Percentiles rank a stretch among this genome's conserved stretches.
Evolutionary conservation across 2,888 invertebrate genomes (phyloP).

Genomic region (Trachelus troglodyta): DNA sequence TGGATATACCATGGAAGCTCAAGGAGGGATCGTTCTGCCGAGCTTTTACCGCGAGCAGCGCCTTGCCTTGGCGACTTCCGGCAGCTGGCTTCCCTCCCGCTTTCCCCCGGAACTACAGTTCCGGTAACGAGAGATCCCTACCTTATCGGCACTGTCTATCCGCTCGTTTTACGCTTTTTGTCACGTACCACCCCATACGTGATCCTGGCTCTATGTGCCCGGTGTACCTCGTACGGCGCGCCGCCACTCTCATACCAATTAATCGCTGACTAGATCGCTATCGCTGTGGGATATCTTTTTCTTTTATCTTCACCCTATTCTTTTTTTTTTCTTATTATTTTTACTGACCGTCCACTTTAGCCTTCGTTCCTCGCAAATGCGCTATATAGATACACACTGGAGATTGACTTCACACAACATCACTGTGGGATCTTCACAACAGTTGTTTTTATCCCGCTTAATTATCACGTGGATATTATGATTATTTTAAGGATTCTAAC

Average conservation of each 20-base stretch:
- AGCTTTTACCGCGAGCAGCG: constrained; percentile 51
- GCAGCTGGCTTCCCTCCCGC: constrained; percentile 50
- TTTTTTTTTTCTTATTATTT: background rate
- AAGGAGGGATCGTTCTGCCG: constrained; percentile 39
- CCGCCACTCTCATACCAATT: constrained; percentile 62
- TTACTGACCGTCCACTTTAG: background rate
- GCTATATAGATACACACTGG: background rate
- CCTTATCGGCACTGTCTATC: constrained; percentile 55
- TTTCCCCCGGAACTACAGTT: constrained; percentile 52
- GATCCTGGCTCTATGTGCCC: constrained; percentile 30
- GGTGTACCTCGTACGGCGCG: constrained; percentile 33
- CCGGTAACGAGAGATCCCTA: constrained; percentile 46
- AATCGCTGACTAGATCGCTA: constrained; percentile 58
- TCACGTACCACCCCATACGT: constrained; percentile 48
- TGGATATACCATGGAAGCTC: constrained; percentile 20
- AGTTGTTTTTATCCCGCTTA: background rate
- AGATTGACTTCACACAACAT: background rate
- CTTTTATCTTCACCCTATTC: background rate
- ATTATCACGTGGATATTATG: background rate
- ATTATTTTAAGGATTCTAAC: background rate
- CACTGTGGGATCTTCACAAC: background rate
- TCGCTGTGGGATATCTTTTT: constrained; percentile 51
- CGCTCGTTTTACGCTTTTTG: constrained; percentile 49
- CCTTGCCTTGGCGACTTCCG: constrained; percentile 57
- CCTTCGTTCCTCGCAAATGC: background rate